Evolutionary conservation across 1,140 invertebrate species (phyloP), one percentile per base, ranked within the genome.

Genomic region (Drosophila gunungcola): DNA sequence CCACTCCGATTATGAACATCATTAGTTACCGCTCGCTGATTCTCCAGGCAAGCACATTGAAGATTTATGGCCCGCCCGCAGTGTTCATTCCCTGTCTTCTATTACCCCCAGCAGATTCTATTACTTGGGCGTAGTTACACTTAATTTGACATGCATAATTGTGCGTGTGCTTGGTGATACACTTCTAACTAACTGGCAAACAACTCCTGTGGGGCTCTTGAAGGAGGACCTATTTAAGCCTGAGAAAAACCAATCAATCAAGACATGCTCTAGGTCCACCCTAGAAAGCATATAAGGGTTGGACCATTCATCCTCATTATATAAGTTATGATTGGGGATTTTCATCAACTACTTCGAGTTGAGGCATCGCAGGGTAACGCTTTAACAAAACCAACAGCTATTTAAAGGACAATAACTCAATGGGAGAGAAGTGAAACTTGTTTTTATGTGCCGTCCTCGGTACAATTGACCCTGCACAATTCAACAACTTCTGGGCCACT

Each of bases 1-100:
- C 82, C 65, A 77, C 82, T 86, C 70, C 86, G 79, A 88, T 88
- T 89, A 88, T 88, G 84, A 83, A 89, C 79, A 89, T 88, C 84
- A 88, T 88, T 88, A 88, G 79, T 88, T 88, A 86, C 79, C 67
- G 83, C 62, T 88, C 75, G 78, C 68, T 68, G 82, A 81, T 72
- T 86, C 77, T 56, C 27, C 54, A 55, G 46, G 55, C 70, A 25
- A 57, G 63, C 76, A 60, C 76, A 58, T 60, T 52, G 56, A 83
- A 77, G 83, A 88, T 88, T 89, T 88, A 88, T 88, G 75, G 62
- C 70, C 58, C 64, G 54, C 61, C 83, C 70, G 63, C 79, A 58
- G 57, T 38, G 42, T 43, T 21, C 42, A 41, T 51, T 12, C 46
- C 63, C 27, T 5, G 45, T 48, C 45, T 39, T 46, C 13, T 16